Base-by-base conservation (phyloP, 1,140 invertebrate species). In the Drosophila biarmipes region DNA sequence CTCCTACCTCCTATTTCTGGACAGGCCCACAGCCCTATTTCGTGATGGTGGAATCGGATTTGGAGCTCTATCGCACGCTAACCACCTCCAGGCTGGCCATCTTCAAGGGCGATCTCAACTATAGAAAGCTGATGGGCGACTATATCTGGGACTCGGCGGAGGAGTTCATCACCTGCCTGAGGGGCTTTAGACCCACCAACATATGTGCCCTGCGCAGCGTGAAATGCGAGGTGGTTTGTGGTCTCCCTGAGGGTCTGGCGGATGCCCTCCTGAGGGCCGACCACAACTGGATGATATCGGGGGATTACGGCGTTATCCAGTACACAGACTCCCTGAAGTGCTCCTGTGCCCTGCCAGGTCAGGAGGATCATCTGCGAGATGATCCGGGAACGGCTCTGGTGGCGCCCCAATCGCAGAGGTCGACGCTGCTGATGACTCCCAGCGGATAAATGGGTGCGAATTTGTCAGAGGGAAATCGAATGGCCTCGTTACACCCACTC, bases 51-150 rank as follows among this genome's bases (percentile, higher is more conserved):
- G 90, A 92, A 21, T 91, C 93, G 8, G 94, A 95, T 69, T 92
- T 94, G n/a, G 85, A 94, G 2, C 91, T 99, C 0, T 98, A 98
- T 90, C 81, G 92, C 21, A 93, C 95, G 67, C 92, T 99, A 2
- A 92, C 94, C 17, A 78, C 94, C 90, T 93, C 96, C 0, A 93
- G 94, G 54, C 91, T 98, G 8, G 81, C 97, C 2, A 95, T 99
- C 76, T 98, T 99, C 92, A 99, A 99, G 94, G 99, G 99, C 0
- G 97, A 99, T 92, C 93, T 99, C 5, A 99, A 99, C 93, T 99
- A 99, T 92, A 93, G 98, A 49, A 99, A 99, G 93, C 93, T 99
- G 34, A 92, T 98, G 21, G 97, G 96, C 0, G 99, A 99, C 91
- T 94, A 95, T 35, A 96, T 97, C 69, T 99, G 98, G 96, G 93